Percentiles rank a stretch among this genome's conserved stretches.
These are phyloP conservation scores for Agonopterix subpropinquella DNA, from an alignment of 2,888 invertebrate genomes.

Conservation along the genomic window DNA sequence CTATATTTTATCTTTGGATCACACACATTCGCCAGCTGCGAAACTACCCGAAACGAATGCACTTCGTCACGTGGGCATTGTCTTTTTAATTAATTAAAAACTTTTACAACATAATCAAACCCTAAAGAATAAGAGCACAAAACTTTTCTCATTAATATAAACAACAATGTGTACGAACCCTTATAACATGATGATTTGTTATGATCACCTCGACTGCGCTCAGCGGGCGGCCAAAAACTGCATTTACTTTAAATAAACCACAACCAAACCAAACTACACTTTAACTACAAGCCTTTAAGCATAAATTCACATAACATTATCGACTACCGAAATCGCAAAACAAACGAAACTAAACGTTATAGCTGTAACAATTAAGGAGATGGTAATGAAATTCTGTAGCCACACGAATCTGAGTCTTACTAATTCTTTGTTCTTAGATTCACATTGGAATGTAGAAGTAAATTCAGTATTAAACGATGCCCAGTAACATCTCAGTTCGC, in stretches of 20 bases:
- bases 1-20: too few relatives aligned
- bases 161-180: constrained; percentile 25
- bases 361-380: constrained; percentile 56
- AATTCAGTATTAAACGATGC: constrained; percentile 44
- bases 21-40: too few relatives aligned
- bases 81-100: background rate
- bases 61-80: too few relatives aligned
- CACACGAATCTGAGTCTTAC: background rate
- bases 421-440: background rate
- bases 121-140: background rate
- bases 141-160: background rate
- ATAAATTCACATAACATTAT: constrained; percentile 18
- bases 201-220: constrained; percentile 57
- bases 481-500: constrained; percentile 51
- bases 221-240: constrained; percentile 63
- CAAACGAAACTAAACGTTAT: constrained; percentile 63
- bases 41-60: too few relatives aligned
- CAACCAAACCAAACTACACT: constrained; percentile 29
- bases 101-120: background rate
- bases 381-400: constrained; percentile 39
- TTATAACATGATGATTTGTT: constrained; percentile 62
- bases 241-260: constrained; percentile 33
- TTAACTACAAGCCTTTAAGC: constrained; percentile 22
- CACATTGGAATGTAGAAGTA: constrained; percentile 10
- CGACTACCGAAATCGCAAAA: constrained; percentile 46